phyloP scores from a whole-genome alignment of 1,140 invertebrate genomes.

The Lordiphosa clarofinis region DNA sequence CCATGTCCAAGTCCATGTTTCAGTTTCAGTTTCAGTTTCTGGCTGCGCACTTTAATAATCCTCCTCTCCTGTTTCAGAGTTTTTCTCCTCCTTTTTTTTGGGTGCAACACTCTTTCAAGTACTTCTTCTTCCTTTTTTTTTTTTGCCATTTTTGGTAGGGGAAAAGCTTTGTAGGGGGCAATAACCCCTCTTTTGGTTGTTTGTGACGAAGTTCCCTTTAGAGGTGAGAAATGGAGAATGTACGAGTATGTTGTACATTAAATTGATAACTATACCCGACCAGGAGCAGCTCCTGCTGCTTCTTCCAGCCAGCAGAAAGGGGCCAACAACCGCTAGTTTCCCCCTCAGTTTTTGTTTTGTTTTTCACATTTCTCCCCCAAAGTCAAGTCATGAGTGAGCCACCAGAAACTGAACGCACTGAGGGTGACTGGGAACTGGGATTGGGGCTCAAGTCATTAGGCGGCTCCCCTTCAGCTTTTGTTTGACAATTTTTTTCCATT shows the following conservation, averaged over 20 bases:
- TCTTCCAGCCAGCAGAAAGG: no score
- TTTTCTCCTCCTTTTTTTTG: constrained; percentile 30
- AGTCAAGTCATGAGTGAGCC: no score
- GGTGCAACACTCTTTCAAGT: constrained; percentile 72
- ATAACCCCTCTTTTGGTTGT: constrained; percentile 36
- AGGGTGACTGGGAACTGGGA: constrained; percentile 12
- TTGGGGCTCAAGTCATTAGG: constrained; percentile 66
- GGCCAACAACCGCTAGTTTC: constrained; percentile 39
- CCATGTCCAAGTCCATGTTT: no score
- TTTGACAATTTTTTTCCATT: constrained; percentile 58
- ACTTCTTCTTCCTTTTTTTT: constrained; percentile 25
- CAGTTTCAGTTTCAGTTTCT: no score
- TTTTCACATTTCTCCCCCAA: constrained; percentile 25
- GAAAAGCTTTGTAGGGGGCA: constrained; percentile 31
- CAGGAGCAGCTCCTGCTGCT: no score
- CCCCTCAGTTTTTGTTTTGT: constrained; percentile 16
- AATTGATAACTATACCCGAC: no score
- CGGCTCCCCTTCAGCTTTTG: constrained; percentile 40
- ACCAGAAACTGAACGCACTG: background rate
- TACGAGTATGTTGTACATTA: no score
- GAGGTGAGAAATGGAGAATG: no score
- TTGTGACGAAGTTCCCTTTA: no score
- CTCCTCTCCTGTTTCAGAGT: constrained; percentile 2
- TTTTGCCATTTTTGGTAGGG: constrained; percentile 36
- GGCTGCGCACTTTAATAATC: constrained; percentile 27